Evolutionary conservation across 2,113 vertebrate genomes (phyloP), one percentile per base, ranked within the genome.

Genomic region (Pomatostomus ruficeps): DNA sequence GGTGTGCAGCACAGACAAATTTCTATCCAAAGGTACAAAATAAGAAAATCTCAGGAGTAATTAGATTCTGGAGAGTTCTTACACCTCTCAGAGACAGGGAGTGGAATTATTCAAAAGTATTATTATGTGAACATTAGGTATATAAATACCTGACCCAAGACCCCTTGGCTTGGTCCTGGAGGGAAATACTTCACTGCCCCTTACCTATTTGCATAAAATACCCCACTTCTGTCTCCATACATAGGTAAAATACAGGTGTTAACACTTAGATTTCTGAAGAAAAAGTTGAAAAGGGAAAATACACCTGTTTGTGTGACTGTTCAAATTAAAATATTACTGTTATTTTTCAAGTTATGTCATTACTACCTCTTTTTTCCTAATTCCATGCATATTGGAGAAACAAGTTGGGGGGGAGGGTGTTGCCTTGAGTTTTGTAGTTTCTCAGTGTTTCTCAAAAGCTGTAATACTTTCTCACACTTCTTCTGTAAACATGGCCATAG

Each of bases 361-460:
- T 54, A 23, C 12, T 38, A 5, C 4, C 10, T 52, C 24, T 62
- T 81, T 55, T 40, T 48, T 65, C 9, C 19, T 52, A 24, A 52
- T 85, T 82, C 71, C 49, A 46, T 14, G 8, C 8, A 71, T 25
- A 11, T 3, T 74, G 43, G 12, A 88, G 12, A 70, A 83, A 57
- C 4, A 35, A 51, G 10, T 1, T 36, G 6, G 3, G 4, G 13
- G 10, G 36, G 5, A 3, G 3, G 14, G n/a, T n/a, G n/a, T n/a
- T n/a, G n/a, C n/a, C n/a, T n/a, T n/a, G n/a, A n/a, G n/a, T n/a
- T n/a, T n/a, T n/a, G n/a, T n/a, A n/a, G n/a, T n/a, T n/a, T n/a
- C n/a, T n/a, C n/a, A n/a, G n/a, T n/a, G n/a, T n/a, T n/a, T n/a
- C n/a, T n/a, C n/a, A n/a, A n/a, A n/a, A n/a, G n/a, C n/a, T n/a